Percentiles rank a stretch among this genome's conserved stretches.
Evolutionary conservation across 2,113 vertebrate species (phyloP).

Genomic region (Podiceps cristatus): DNA sequence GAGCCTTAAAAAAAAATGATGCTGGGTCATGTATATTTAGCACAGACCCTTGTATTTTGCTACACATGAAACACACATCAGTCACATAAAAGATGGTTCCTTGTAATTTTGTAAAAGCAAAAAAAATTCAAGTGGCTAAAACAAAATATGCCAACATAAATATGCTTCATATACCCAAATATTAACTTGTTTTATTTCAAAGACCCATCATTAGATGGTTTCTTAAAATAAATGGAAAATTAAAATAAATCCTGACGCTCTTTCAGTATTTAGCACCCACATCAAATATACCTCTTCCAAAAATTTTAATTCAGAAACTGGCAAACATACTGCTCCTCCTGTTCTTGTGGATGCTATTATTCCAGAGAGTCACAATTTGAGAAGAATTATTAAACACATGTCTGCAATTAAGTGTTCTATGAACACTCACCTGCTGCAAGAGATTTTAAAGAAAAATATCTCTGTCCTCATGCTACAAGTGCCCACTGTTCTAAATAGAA

Average conservation of each 20-base stretch:
- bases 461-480: not conserved
- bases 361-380: not conserved
- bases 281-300: not conserved
- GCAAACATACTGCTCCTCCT: not conserved
- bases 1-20: not conserved
- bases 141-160: not conserved
- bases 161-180: not conserved
- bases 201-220: not conserved
- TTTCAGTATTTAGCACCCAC: not conserved
- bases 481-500: constrained; percentile 27
- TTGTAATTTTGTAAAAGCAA: not conserved
- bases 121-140: not conserved
- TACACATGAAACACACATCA: not conserved
- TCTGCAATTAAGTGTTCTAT: constrained; percentile 40
- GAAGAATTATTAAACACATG: constrained; percentile 20
- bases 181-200: constrained; percentile 6
- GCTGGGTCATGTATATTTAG: not conserved
- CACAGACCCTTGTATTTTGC: not conserved
- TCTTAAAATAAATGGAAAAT: constrained; percentile 22
- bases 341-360: not conserved
- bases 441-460: not conserved
- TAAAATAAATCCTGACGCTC: not conserved
- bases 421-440: not conserved
- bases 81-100: not conserved
- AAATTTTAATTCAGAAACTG: not conserved